These are phyloP conservation scores for Tichodroma muraria DNA, from an alignment of 2,113 vertebrate species.

Conservation along the genomic window DNA sequence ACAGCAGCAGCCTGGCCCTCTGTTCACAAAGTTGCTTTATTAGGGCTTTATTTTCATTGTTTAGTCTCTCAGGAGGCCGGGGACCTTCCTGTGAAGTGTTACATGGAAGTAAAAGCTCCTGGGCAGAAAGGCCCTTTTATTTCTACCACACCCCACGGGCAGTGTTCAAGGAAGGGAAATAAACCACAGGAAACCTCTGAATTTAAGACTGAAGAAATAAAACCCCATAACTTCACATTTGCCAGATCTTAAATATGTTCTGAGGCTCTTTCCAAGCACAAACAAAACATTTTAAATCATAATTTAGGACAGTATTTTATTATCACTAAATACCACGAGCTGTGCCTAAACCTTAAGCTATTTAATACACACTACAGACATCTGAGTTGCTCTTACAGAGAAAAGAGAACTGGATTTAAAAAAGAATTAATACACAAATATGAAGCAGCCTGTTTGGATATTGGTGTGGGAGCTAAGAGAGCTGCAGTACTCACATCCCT, in stretches of 20 bases:
- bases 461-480: accelerated
- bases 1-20: neutral
- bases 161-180: neutral
- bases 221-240: neutral
- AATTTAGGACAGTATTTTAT: neutral
- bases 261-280: neutral
- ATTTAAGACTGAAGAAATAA: neutral
- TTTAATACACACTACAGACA: neutral
- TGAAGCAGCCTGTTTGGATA: neutral
- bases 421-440: accelerated
- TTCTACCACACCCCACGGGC: neutral
- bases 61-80: neutral
- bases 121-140: neutral
- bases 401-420: neutral
- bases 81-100: neutral
- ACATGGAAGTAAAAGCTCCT: neutral
- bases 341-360: neutral
- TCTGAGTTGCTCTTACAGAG: neutral
- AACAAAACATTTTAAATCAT: neutral
- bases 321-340: accelerated
- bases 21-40: neutral
- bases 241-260: neutral
- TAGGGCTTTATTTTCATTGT: neutral
- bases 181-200: neutral
- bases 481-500: constrained; percentile 82